phyloP scores from a whole-genome alignment of 2,888 invertebrate genomes.

The Pecten maximus region DNA sequence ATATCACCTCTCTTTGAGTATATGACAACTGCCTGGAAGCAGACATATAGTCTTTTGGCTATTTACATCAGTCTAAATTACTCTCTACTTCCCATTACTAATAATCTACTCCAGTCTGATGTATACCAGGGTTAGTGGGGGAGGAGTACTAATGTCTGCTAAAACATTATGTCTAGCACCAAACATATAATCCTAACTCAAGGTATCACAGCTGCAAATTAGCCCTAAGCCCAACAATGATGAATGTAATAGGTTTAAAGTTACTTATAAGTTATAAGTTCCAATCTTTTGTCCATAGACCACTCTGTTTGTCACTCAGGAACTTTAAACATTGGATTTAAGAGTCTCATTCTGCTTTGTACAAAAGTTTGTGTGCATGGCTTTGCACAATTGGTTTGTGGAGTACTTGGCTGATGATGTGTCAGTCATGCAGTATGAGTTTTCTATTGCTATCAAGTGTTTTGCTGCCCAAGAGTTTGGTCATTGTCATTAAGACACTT shows the following conservation, averaged over 20 bases:
- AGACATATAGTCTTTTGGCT: slow-evolving; percentile 3
- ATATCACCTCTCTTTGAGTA: background rate
- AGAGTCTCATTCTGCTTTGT: background rate
- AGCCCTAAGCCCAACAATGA: background rate
- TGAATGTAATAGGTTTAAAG: background rate
- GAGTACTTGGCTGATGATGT: background rate
- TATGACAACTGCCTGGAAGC: background rate
- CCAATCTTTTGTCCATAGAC: background rate
- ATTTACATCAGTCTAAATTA: background rate
- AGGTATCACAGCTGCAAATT: background rate
- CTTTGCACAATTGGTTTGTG: background rate
- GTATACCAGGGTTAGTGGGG: background rate
- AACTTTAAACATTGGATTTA: background rate
- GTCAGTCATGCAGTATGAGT: background rate
- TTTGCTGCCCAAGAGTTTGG: slow-evolving; percentile 32
- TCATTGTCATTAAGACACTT: slow-evolving; percentile 19
- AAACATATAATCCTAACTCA: background rate
- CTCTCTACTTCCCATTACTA: background rate
- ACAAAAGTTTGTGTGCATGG: background rate
- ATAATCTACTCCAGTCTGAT: background rate
- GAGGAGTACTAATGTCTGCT: background rate
- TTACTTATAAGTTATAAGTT: background rate
- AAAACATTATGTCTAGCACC: background rate
- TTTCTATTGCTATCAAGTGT: slow-evolving; percentile 17
- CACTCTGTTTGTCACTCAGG: background rate